Percentiles rank a stretch among this genome's conserved stretches.
Evolutionary conservation across 2,888 invertebrate species (phyloP).

Genomic region (Hyposoter didymator): DNA sequence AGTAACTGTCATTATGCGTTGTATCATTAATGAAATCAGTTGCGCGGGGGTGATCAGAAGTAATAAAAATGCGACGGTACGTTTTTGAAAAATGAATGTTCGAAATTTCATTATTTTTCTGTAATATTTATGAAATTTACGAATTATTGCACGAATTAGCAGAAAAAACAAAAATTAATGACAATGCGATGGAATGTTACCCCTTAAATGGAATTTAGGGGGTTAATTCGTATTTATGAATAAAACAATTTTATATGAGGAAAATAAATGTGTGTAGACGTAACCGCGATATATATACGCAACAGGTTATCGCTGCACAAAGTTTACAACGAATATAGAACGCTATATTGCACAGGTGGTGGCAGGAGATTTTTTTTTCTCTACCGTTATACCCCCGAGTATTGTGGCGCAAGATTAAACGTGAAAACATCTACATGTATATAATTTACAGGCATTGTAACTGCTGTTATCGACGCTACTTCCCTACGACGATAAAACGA

Average conservation of each 20-base stretch:
- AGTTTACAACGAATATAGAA: constrained; percentile 46
- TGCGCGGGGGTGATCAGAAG: neutral
- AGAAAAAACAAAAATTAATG: neutral
- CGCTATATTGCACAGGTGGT: constrained; percentile 55
- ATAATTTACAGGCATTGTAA: neutral
- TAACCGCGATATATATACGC: constrained; percentile 33
- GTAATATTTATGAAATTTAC: too few species aligned
- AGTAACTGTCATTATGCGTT: constrained; percentile 46
- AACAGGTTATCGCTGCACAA: constrained; percentile 63
- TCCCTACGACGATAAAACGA: constrained; percentile 19
- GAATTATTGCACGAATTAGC: neutral
- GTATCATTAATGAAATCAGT: constrained; percentile 58
- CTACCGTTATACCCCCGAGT: constrained; percentile 6
- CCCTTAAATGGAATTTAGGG: neutral
- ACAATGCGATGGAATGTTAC: neutral
- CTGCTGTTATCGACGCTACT: constrained; percentile 47
- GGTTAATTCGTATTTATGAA: neutral
- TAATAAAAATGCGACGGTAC: constrained; percentile 19
- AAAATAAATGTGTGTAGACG: neutral
- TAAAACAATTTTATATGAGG: neutral
- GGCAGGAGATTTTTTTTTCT: constrained; percentile 53
- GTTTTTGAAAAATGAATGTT: neutral
- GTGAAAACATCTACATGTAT: constrained; percentile 11
- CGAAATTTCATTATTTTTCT: too few species aligned
- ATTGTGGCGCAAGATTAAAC: constrained; percentile 47